Evolutionary conservation across 1,140 invertebrate species (phyloP).

Genomic region (Megalonaias nervosa): DNA sequence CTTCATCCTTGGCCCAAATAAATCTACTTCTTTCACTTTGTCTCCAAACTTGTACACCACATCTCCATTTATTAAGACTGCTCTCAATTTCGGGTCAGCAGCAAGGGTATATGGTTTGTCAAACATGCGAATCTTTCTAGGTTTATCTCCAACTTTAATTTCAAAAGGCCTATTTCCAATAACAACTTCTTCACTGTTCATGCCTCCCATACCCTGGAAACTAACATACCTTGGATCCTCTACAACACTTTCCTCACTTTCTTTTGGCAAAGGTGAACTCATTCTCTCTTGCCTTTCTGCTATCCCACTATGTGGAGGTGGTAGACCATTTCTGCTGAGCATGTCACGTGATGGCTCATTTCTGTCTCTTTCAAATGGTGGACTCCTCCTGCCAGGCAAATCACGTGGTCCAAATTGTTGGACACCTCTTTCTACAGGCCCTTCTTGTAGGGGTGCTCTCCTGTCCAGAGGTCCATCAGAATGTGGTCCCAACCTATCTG

Average conservation of each 20-base stretch:
- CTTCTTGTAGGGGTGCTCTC: not conserved
- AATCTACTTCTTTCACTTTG: constrained; percentile 54
- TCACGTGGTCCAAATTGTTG: not conserved
- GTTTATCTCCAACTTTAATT: constrained; percentile 50
- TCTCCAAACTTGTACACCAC: constrained; percentile 67
- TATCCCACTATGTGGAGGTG: constrained; percentile 3
- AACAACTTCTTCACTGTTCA: constrained; percentile 60
- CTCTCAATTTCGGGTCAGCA: constrained; percentile 54
- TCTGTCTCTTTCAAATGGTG: not conserved
- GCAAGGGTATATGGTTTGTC: constrained; percentile 40
- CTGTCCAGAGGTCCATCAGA: constrained; percentile 16
- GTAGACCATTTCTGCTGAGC: not conserved
- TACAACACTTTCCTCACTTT: not conserved
- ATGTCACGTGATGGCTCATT: too few species aligned
- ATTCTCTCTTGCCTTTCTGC: constrained; percentile 6
- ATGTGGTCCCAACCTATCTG: constrained; percentile 22
- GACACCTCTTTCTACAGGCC: constrained; percentile 9
- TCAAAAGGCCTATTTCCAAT: constrained; percentile 64
- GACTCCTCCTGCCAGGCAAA: not conserved
- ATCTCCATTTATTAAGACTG: constrained; percentile 53
- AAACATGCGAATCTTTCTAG: constrained; percentile 42
- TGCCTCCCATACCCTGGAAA: constrained; percentile 32
- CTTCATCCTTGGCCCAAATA: constrained; percentile 43
- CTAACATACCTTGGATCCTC: constrained; percentile 37
- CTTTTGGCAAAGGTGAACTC: constrained; percentile 8